These are phyloP conservation scores for Liparis tanakae DNA, from an alignment of 2,797 vertebrate genomes.

Conservation along the genomic window DNA sequence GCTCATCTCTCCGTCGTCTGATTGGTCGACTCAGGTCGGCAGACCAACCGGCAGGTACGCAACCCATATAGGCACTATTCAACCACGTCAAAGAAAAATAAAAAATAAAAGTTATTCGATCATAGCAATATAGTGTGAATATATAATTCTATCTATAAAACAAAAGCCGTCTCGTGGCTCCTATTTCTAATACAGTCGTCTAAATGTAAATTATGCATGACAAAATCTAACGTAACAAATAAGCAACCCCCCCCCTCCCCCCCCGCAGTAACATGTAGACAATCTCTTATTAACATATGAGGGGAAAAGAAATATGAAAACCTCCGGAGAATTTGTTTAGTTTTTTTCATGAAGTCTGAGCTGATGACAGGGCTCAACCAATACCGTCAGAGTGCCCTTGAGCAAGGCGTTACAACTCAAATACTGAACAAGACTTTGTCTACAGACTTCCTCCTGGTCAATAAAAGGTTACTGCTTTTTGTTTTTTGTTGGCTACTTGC, in stretches of 20 bases:
- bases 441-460: background rate
- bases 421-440: background rate
- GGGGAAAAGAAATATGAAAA: conserved; percentile 26
- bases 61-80: conserved; percentile 76
- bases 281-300: conserved; percentile 69
- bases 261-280: conserved; percentile 63
- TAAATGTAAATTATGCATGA: conserved; percentile 70
- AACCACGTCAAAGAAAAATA: conserved; percentile 67
- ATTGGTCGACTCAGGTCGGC: conserved; percentile 37
- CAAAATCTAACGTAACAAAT: conserved; percentile 68
- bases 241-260: conserved; percentile 35
- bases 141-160: conserved; percentile 78
- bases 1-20: conserved; percentile 28
- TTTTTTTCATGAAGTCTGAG: background rate
- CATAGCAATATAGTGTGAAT: conserved; percentile 73
- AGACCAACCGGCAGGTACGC: conserved; percentile 47
- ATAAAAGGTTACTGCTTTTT: conserved; percentile 32
- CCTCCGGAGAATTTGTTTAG: conserved; percentile 41
- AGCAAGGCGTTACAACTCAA: conserved; percentile 26
- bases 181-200: conserved; percentile 71
- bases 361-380: background rate
- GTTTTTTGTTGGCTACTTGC: background rate
- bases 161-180: conserved; percentile 72
- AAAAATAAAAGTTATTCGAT: conserved; percentile 61
- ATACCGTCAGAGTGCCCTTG: conserved; percentile 2